Conservation (phyloP, 2,113 vertebrate species). For the Tetrao urogallus region DNA sequence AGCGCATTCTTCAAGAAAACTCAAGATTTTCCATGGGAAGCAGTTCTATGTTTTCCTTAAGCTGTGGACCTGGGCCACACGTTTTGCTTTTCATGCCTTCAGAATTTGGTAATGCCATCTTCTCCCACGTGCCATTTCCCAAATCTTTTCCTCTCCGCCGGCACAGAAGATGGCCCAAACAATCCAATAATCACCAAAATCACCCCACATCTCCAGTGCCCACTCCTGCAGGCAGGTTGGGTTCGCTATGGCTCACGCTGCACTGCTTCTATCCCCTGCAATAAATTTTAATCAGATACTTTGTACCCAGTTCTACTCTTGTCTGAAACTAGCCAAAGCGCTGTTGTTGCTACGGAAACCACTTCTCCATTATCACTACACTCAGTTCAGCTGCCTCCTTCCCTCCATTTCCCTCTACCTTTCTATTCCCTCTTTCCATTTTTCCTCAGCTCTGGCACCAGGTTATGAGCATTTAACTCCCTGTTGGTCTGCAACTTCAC, state of each 20-base stretch:
- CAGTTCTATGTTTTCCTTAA: neutral
- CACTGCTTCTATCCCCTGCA: conserved; percentile 8
- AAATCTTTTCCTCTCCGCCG: neutral
- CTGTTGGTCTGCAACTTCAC: neutral
- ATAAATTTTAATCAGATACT: conserved; percentile 80
- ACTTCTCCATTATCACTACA: conserved; percentile 49
- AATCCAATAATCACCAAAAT: conserved; percentile 32
- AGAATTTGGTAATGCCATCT: neutral
- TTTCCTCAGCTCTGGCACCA: neutral
- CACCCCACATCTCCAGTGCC: neutral
- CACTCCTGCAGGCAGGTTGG: neutral
- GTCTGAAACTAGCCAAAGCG: conserved; percentile 70
- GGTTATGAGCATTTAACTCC: neutral
- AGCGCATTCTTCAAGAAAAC: neutral
- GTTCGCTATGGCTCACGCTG: conserved; percentile 22
- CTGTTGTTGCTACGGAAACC: conserved; percentile 68
- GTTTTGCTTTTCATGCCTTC: neutral
- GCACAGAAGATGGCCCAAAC: conserved; percentile 5
- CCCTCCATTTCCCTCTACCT: neutral
- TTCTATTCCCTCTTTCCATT: neutral
- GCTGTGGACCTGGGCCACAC: neutral
- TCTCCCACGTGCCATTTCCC: neutral
- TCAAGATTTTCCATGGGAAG: neutral
- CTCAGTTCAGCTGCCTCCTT: neutral
- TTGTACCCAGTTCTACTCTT: conserved; percentile 70